phyloP scores from a whole-genome alignment of 2,888 invertebrate genomes.

The Heliconius sara region DNA sequence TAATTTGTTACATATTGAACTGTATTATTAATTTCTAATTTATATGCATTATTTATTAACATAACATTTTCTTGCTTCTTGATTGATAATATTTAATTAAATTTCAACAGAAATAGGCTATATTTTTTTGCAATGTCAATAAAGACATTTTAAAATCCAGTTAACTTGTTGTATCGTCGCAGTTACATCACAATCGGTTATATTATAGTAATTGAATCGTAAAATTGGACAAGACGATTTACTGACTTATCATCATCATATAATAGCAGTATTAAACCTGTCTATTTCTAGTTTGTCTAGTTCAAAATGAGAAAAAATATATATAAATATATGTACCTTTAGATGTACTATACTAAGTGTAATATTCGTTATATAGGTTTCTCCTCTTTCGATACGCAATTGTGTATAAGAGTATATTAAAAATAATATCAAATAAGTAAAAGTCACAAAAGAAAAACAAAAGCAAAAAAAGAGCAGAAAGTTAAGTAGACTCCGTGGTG shows the following conservation, averaged over 20 bases:
- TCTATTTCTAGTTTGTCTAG: neutral
- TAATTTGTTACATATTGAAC: neutral
- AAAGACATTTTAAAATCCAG: neutral
- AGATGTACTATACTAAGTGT: no score
- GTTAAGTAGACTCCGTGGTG: no score
- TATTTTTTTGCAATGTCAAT: neutral
- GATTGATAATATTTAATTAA: no score
- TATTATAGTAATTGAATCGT: conserved; percentile 15
- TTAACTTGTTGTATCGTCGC: neutral
- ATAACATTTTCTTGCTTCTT: neutral
- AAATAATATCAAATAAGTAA: no score
- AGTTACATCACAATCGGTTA: neutral
- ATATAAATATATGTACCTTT: neutral
- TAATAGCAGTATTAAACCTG: neutral
- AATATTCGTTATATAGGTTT: no score
- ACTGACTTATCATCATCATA: neutral
- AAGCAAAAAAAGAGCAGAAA: no score
- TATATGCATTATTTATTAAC: neutral
- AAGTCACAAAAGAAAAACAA: no score
- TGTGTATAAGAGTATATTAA: no score
- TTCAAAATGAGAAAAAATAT: neutral
- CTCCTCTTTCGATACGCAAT: no score
- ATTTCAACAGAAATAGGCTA: neutral
- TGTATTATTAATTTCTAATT: neutral
- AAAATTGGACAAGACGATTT: neutral